These are phyloP conservation scores for Euplexia lucipara DNA, from an alignment of 2,888 invertebrate species.

Conservation along the genomic window DNA sequence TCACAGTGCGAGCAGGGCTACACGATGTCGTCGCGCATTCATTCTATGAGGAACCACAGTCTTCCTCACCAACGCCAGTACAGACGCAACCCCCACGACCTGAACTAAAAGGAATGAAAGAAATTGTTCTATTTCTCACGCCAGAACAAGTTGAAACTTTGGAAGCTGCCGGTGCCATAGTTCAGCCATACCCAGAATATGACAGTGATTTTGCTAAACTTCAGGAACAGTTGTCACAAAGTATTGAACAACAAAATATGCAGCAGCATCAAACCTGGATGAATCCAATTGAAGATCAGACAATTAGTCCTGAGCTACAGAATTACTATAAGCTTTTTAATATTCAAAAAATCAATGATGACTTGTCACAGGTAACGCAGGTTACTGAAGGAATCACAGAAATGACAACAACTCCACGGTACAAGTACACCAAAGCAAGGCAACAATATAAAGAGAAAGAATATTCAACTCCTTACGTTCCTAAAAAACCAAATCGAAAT, in stretches of 20 bases:
- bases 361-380: conserved; percentile 23
- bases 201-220: conserved; percentile 46
- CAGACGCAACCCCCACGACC: conserved; percentile 45
- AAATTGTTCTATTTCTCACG: conserved; percentile 81
- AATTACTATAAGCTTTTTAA: conserved; percentile 56
- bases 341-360: conserved; percentile 54
- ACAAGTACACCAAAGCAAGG: conserved; percentile 43
- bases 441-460: conserved; percentile 56
- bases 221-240: conserved; percentile 51
- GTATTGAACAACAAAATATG: conserved; percentile 40
- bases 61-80: conserved; percentile 56
- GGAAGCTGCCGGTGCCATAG: conserved; percentile 72
- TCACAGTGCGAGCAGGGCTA: conserved; percentile 65
- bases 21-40: conserved; percentile 74
- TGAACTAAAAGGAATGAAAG: conserved; percentile 71
- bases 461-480: conserved; percentile 54
- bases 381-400: conserved; percentile 51
- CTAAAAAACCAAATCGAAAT: conserved; percentile 53
- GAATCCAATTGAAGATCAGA: conserved; percentile 45
- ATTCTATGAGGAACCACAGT: conserved; percentile 60
- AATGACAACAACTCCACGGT: conserved; percentile 41
- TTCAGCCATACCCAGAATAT: conserved; percentile 64
- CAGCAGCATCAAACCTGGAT: conserved; percentile 22
- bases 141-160: conserved; percentile 79
- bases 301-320: conserved; percentile 30